A percentile compares a stretch with the other conserved stretches of the same genome.
Conservation (phyloP, 2,888 invertebrate species). For the Macrosiphum euphorbiae region DNA sequence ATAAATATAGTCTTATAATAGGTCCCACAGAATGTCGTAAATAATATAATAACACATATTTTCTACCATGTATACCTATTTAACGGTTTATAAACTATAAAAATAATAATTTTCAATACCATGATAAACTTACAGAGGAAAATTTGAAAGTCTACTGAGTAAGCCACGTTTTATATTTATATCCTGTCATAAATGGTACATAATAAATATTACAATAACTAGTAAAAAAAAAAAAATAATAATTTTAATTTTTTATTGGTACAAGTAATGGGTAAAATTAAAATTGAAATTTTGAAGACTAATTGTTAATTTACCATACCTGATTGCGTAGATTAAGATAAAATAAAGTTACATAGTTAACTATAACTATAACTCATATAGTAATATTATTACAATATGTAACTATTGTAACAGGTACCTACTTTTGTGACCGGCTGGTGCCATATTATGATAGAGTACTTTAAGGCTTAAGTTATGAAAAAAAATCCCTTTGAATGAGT, state of each 20-base stretch:
- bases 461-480: too few relatives aligned
- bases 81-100: neutral
- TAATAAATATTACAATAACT: neutral
- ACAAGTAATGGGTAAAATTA: neutral
- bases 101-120: neutral
- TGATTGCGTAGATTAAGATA: neutral
- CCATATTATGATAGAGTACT: too few relatives aligned
- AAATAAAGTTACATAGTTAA: neutral
- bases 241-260: neutral
- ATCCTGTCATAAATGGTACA: neutral
- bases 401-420: too few relatives aligned
- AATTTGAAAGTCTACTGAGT: neutral
- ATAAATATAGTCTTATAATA: neutral
- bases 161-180: neutral
- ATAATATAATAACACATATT: neutral
- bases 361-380: too few relatives aligned
- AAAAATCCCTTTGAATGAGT: too few relatives aligned
- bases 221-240: neutral
- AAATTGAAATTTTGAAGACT: neutral
- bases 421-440: too few relatives aligned
- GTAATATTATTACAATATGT: neutral
- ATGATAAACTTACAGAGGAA: neutral
- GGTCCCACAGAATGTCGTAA: neutral
- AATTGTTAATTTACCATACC: neutral
- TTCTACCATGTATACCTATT: neutral